A percentile compares a stretch with the other conserved stretches of the same genome.
phyloP scores from a whole-genome alignment of 2,113 vertebrate species.

The Apaloderma vittatum region DNA sequence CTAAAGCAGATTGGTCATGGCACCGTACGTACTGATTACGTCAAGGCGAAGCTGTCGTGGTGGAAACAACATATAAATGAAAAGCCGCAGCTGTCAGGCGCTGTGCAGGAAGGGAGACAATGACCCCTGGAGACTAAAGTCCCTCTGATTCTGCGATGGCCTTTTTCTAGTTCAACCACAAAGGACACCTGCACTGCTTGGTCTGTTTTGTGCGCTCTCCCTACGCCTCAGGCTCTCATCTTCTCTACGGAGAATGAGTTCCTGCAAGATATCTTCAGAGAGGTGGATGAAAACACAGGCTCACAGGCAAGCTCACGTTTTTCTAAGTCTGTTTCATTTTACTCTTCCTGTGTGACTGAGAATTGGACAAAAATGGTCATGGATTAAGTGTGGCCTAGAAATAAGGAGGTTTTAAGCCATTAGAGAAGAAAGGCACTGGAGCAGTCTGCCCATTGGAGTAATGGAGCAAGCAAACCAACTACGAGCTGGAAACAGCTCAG shows the following conservation, averaged over 20 bases:
- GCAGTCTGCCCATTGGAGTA: accelerated
- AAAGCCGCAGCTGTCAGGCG: neutral
- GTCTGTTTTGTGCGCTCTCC: neutral
- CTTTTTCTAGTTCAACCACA: accelerated
- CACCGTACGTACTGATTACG: neutral
- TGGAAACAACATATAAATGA: neutral
- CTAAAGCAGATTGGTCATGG: slow-evolving; percentile 4
- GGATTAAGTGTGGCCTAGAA: neutral
- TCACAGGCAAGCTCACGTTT: neutral
- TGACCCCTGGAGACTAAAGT: neutral
- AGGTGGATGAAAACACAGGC: neutral
- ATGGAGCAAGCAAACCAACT: neutral
- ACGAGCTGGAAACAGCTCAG: neutral
- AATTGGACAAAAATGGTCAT: neutral
- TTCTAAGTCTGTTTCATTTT: neutral
- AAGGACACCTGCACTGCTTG: neutral
- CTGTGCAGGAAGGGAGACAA: neutral
- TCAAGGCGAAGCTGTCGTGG: neutral
- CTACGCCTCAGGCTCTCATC: accelerated
- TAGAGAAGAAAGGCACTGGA: neutral
- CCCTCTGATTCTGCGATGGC: neutral
- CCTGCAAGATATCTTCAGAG: neutral
- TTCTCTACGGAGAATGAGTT: neutral
- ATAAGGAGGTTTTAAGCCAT: neutral
- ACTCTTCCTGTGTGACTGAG: neutral